A percentile compares a stretch with the other conserved stretches of the same genome.
phyloP scores from a whole-genome alignment of 1,140 invertebrate genomes.

The Drosophila erecta region DNA sequence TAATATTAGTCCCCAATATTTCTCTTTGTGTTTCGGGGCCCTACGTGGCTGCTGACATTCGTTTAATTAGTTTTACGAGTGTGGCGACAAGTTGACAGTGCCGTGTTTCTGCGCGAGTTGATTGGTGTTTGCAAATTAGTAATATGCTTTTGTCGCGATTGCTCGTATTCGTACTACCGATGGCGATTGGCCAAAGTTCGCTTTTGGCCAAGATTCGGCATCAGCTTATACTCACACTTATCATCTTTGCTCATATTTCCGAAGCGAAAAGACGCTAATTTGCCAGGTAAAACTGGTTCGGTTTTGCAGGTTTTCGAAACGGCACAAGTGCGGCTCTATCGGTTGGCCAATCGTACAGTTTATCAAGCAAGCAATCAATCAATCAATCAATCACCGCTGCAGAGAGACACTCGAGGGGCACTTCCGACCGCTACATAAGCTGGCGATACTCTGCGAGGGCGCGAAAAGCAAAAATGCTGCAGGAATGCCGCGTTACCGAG shows the following conservation, averaged over 20 bases:
- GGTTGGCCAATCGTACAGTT: conserved; percentile 16
- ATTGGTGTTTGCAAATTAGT: conserved; percentile 54
- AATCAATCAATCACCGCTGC: conserved; percentile 39
- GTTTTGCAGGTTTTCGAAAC: background rate
- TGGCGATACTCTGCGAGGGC: conserved; percentile 42
- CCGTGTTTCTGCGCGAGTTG: conserved; percentile 27
- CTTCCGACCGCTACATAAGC: conserved; percentile 48
- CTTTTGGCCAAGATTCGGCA: conserved; percentile 3
- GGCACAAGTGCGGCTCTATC: conserved; percentile 20
- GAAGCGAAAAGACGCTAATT: conserved; percentile 41
- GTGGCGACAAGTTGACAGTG: conserved; percentile 47
- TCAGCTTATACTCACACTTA: conserved; percentile 69
- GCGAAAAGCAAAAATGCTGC: conserved; percentile 55
- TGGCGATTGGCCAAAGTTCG: conserved; percentile 50
- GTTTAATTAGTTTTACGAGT: conserved; percentile 69
- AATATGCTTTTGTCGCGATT: conserved; percentile 21
- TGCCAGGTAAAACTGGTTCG: conserved; percentile 15
- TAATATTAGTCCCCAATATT: background rate
- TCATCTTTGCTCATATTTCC: conserved; percentile 79
- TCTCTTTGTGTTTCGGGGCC: background rate
- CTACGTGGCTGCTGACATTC: conserved; percentile 50
- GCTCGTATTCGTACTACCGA: conserved; percentile 1
- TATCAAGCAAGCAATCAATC: conserved; percentile 18
- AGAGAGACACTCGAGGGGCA: conserved; percentile 35
- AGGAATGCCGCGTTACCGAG: conserved; percentile 51